Percentiles rank a stretch among this genome's conserved stretches.
Conservation (phyloP, 2,113 vertebrate genomes). For the Phainopepla nitens region DNA sequence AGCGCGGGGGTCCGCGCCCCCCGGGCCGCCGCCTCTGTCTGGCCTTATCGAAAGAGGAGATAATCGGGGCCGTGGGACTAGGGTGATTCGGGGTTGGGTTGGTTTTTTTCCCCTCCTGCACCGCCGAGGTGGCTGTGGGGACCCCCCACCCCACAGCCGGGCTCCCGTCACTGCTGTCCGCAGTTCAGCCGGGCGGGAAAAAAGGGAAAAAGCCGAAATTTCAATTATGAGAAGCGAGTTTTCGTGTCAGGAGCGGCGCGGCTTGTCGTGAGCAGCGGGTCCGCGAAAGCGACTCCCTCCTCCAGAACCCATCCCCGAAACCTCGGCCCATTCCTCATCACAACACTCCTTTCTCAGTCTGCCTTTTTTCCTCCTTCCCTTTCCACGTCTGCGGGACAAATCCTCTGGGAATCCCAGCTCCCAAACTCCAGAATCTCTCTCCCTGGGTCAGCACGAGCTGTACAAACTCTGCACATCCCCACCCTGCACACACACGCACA, state of each 20-base stretch:
- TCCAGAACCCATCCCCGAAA: neutral
- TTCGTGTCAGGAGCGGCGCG: neutral
- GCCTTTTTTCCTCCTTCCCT: neutral
- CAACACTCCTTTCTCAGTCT: neutral
- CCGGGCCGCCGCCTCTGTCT: neutral
- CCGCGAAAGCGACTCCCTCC: neutral
- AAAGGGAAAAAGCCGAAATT: neutral
- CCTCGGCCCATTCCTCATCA: neutral
- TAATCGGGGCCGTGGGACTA: slow-evolving; percentile 11
- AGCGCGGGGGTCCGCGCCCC: neutral
- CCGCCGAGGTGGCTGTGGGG: neutral
- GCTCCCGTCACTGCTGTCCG: neutral
- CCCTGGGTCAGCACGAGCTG: fast-evolving
- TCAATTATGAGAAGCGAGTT: neutral
- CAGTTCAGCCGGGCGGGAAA: neutral
- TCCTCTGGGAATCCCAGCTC: fast-evolving
- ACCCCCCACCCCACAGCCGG: neutral
- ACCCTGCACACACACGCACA: neutral
- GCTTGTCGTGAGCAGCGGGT: neutral
- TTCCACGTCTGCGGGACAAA: neutral
- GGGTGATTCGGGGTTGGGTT: neutral
- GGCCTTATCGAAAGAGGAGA: slow-evolving; percentile 50
- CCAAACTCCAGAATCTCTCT: neutral
- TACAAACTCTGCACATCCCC: fast-evolving
- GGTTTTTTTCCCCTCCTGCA: neutral